Conservation (phyloP, 1,140 invertebrate genomes). For the Drosophila chauvacae region DNA sequence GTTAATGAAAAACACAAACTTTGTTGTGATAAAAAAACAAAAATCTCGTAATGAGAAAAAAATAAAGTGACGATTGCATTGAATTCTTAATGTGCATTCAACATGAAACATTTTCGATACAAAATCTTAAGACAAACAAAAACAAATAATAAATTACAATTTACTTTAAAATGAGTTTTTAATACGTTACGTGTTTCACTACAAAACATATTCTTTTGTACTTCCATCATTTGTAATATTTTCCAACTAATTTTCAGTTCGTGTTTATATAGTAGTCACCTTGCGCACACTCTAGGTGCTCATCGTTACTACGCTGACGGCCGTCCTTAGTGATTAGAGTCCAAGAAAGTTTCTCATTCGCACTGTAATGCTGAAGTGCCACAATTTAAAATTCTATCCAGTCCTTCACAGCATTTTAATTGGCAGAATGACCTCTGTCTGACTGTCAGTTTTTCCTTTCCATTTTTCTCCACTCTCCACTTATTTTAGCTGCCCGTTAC, state of each 20-base stretch:
- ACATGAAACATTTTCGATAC: not conserved
- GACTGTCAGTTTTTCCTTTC: constrained; percentile 18
- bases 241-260: not conserved
- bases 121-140: not conserved
- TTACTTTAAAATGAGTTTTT: not conserved
- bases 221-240: not conserved
- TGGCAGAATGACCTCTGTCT: constrained; percentile 37
- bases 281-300: not conserved
- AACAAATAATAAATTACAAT: not conserved
- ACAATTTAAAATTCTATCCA: constrained; percentile 10
- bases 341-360: not conserved
- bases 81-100: no score
- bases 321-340: not conserved
- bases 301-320: not conserved
- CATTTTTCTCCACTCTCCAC: not conserved
- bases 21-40: not conserved
- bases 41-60: not conserved
- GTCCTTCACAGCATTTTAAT: constrained; percentile 23
- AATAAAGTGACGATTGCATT: not conserved
- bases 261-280: not conserved
- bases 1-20: not conserved
- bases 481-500: constrained; percentile 14
- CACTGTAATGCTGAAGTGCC: not conserved
- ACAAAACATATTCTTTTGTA: not conserved
- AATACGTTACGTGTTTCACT: no score